phyloP scores from a whole-genome alignment of 2,888 invertebrate species.

The Pogonocherus hispidulus region DNA sequence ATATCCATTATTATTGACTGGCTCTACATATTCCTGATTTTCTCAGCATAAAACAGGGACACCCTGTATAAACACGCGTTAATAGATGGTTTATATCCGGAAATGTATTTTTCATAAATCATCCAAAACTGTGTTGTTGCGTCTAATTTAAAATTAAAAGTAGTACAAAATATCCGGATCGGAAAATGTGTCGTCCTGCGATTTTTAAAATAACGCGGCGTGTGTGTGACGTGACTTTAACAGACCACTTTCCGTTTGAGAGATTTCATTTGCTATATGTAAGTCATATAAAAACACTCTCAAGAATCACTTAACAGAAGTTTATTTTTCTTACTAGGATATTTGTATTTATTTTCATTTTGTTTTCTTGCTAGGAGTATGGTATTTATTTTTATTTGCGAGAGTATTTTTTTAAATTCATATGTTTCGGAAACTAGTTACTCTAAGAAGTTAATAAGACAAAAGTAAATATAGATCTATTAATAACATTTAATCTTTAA shows the following conservation, averaged over 20 bases:
- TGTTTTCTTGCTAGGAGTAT: too few species aligned
- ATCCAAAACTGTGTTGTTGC: background rate
- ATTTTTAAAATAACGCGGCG: conserved; percentile 27
- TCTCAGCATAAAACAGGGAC: too few species aligned
- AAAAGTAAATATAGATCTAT: background rate
- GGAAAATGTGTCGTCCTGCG: conserved; percentile 10
- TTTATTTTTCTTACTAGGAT: conserved; percentile 23
- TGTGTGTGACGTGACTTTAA: background rate
- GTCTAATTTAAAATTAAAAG: conserved; percentile 16
- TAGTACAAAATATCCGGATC: conserved; percentile 28
- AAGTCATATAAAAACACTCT: conserved; percentile 20
- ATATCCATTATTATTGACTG: too few species aligned
- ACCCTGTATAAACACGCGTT: too few species aligned
- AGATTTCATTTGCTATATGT: conserved; percentile 21
- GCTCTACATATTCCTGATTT: too few species aligned
- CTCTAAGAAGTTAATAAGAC: background rate
- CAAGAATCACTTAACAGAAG: conserved; percentile 13
- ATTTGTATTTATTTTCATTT: background rate
- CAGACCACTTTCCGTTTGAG: conserved; percentile 8
- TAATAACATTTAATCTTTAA: conserved; percentile 11
- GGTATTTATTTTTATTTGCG: background rate
- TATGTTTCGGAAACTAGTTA: conserved; percentile 1
- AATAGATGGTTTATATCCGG: background rate
- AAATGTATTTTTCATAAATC: background rate
- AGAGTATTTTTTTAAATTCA: background rate